Base-by-base conservation (phyloP, 2,113 vertebrate species). In the Corvus cornix region DNA sequence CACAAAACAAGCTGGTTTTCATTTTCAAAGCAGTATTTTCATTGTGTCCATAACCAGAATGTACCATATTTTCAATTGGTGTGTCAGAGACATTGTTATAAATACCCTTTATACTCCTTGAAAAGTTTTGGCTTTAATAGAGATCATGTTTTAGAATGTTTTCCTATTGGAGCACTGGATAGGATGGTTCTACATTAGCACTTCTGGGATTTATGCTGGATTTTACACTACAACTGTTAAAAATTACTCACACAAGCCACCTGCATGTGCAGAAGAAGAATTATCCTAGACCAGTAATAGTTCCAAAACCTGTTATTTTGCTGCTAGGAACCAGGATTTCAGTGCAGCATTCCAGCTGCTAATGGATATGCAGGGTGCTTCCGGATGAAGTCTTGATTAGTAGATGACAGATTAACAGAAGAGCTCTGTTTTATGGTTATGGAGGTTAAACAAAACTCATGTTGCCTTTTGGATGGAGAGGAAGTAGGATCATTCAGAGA, bases 391-490 rank as follows among this genome's bases (percentile, higher is more conserved):
- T 18, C 95, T 94, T 98, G 89, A 94, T 97, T 96, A 97, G 96
- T 72, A 94, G 96, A 95, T 93, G 93, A 97, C 87, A 96, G 94
- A 94, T 91, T 84, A 96, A 90, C 93, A 93, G 88, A 72, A 94
- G 75, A 92, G 79, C 95, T 96, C 90, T 91, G 95, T 94, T 97
- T 96, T 96, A 94, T 97, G 95, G 96, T 90, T 96, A 87, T 82
- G 92, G 97, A 98, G 96, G 88, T 98, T 96, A 97, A 98, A 95
- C 81, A 91, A 88, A 91, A 93, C 90, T 95, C 69, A 30, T 8
- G 56, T 96, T 96, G 93, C 96, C 89, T 72, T 53, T 96, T 90
- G 96, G 93, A 89, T 81, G 89, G 89, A 92, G 94, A 60, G 60
- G 92, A 97, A 96, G 92, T 62, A 43, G 89, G 93, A 96, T 95